Evolutionary conservation across 2,113 vertebrate genomes (phyloP).

Genomic region (Agapornis roseicollis): DNA sequence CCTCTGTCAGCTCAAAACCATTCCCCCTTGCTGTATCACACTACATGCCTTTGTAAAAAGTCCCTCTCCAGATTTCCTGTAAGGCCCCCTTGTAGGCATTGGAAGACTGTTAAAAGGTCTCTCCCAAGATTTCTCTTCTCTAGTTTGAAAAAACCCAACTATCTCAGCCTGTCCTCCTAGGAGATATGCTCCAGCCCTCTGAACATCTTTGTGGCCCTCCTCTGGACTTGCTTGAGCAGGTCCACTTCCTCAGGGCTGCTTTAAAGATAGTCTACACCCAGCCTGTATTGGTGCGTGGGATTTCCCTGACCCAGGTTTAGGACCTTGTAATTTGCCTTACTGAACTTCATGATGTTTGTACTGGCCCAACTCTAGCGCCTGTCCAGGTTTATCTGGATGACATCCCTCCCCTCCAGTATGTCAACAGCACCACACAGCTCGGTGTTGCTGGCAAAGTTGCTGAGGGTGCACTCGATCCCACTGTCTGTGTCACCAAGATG

Average conservation of each 20-base stretch:
- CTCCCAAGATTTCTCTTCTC: neutral
- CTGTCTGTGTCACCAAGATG: neutral
- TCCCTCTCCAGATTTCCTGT: neutral
- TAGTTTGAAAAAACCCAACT: neutral
- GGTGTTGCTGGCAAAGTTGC: neutral
- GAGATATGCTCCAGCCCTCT: neutral
- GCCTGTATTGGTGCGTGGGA: neutral
- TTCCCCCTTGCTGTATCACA: neutral
- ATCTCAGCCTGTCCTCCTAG: neutral
- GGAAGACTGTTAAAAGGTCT: neutral
- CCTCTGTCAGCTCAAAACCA: neutral
- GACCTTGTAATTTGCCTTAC: neutral
- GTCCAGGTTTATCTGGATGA: neutral
- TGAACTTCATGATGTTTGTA: neutral
- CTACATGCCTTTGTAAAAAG: neutral
- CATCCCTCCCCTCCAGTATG: neutral
- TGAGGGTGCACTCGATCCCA: neutral
- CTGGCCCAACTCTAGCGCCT: neutral
- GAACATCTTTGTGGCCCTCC: neutral
- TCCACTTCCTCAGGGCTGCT: neutral
- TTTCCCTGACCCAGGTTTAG: neutral
- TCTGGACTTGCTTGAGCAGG: neutral
- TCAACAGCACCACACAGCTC: neutral
- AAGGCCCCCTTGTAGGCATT: neutral
- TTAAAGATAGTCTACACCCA: neutral